Conservation (phyloP, 2,888 invertebrate species). For the Drosophila ustulata region DNA sequence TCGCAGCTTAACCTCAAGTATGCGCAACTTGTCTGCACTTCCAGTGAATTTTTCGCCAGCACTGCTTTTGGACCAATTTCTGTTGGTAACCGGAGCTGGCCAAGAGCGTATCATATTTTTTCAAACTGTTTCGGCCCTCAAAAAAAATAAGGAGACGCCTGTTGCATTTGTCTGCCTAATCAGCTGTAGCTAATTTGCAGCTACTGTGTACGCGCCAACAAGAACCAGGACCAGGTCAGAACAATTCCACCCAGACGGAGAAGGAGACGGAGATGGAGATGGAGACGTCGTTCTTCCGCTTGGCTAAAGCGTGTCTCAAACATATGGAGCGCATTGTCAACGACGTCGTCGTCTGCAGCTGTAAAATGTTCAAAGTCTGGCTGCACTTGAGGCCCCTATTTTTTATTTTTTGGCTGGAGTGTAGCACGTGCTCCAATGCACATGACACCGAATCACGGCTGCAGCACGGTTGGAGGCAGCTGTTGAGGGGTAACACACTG, state of each 20-base stretch:
- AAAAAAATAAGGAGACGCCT: slow-evolving; percentile 46
- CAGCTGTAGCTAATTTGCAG: slow-evolving; percentile 74
- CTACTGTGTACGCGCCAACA: slow-evolving; percentile 73
- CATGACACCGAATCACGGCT: slow-evolving; percentile 74
- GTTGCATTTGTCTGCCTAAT: slow-evolving; percentile 78
- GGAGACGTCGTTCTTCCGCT: slow-evolving; percentile 72
- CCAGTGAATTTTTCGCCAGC: slow-evolving; percentile 68
- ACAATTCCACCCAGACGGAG: background rate
- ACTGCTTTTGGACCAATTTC: slow-evolving; percentile 38
- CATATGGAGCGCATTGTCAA: slow-evolving; percentile 57
- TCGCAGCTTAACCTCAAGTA: slow-evolving; percentile 60
- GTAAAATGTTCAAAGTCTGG: slow-evolving; percentile 60
- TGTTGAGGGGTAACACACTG: background rate
- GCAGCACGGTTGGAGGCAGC: slow-evolving; percentile 16
- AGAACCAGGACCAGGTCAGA: slow-evolving; percentile 15
- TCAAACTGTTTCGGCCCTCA: slow-evolving; percentile 27
- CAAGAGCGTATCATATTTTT: slow-evolving; percentile 65
- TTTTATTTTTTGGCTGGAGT: slow-evolving; percentile 33
- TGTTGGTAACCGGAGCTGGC: slow-evolving; percentile 53
- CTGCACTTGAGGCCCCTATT: slow-evolving; percentile 46
- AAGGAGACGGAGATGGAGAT: slow-evolving; percentile 10
- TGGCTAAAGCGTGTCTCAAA: slow-evolving; percentile 81
- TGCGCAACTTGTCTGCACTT: slow-evolving; percentile 64
- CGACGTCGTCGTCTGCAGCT: slow-evolving; percentile 57
- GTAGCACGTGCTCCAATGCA: slow-evolving; percentile 80